Evolutionary conservation across 2,888 invertebrate genomes (phyloP).

Genomic region (Neocrepidodera transversa): DNA sequence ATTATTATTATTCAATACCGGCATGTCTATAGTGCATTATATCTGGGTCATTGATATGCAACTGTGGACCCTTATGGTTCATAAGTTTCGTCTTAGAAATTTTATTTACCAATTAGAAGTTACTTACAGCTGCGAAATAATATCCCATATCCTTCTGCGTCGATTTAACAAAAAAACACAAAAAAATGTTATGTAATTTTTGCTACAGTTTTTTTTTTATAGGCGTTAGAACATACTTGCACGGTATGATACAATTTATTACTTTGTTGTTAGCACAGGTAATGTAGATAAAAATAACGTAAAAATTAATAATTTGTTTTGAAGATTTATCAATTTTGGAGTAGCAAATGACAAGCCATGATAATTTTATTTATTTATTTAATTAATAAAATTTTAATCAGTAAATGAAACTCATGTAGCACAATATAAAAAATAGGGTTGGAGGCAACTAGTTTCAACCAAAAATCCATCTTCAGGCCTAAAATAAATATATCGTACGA

Average conservation of each 20-base stretch:
- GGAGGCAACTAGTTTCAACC: too few species aligned
- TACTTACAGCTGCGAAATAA: constrained; percentile 26
- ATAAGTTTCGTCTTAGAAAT: constrained; percentile 25
- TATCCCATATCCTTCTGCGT: constrained; percentile 22
- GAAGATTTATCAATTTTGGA: too few species aligned
- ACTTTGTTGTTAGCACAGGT: constrained; percentile 6
- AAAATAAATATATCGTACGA: too few species aligned
- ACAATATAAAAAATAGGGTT: too few species aligned
- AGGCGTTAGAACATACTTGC: constrained; percentile 7
- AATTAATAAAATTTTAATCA: too few species aligned
- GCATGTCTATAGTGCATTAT: constrained; percentile 24
- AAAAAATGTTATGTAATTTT: constrained; percentile 15
- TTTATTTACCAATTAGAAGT: constrained; percentile 25
- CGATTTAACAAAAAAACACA: constrained; percentile 5
- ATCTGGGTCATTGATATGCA: constrained; percentile 34
- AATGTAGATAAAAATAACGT: too few species aligned
- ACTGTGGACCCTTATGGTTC: constrained; percentile 30
- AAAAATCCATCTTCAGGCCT: too few species aligned
- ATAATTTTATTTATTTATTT: too few species aligned
- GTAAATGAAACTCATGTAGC: too few species aligned
- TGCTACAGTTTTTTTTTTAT: constrained; percentile 16
- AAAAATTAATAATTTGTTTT: too few species aligned
- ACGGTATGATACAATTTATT: constrained; percentile 7
- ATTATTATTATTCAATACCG: constrained; percentile 30
- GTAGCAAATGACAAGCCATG: too few species aligned